These are phyloP conservation scores for Hymenochirus boettgeri DNA, from an alignment of 2,113 vertebrate genomes.

Conservation along the genomic window DNA sequence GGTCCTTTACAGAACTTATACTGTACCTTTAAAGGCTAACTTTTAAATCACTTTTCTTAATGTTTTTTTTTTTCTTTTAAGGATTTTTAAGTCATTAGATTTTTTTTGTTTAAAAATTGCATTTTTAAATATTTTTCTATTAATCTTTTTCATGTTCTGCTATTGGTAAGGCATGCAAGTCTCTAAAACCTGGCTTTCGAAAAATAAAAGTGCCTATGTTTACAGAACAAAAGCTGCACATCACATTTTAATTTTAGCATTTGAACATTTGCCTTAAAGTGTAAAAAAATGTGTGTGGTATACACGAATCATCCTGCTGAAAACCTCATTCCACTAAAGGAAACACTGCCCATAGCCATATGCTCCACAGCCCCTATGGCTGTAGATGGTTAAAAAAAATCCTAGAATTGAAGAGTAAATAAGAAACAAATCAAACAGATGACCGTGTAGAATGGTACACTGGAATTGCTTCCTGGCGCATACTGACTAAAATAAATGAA, in stretches of 20 bases:
- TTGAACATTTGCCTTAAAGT: background rate
- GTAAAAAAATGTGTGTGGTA: background rate
- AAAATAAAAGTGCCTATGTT: constrained; percentile 7
- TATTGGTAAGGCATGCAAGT: too few relatives aligned
- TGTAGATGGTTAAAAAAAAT: constrained; percentile 11
- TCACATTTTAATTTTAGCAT: background rate
- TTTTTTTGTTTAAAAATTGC: too few relatives aligned
- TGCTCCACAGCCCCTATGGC: background rate
- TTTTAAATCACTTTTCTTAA: too few relatives aligned
- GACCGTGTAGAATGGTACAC: constrained; percentile 51
- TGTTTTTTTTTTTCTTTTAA: too few relatives aligned
- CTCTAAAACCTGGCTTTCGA: constrained; percentile 3
- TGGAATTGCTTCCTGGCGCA: constrained; percentile 48
- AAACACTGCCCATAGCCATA: background rate
- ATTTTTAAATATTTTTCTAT: too few relatives aligned
- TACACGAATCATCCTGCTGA: background rate
- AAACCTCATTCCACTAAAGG: background rate
- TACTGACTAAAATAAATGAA: constrained; percentile 52
- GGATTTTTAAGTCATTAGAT: too few relatives aligned
- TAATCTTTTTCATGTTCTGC: too few relatives aligned
- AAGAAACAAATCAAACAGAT: constrained; percentile 51
- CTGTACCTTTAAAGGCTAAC: too few relatives aligned
- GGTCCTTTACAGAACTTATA: too few relatives aligned
- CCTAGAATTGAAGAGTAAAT: constrained; percentile 21
- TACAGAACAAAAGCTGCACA: constrained; percentile 4